Conservation (phyloP, 2,113 vertebrate species). For the Notiomystis cincta region DNA sequence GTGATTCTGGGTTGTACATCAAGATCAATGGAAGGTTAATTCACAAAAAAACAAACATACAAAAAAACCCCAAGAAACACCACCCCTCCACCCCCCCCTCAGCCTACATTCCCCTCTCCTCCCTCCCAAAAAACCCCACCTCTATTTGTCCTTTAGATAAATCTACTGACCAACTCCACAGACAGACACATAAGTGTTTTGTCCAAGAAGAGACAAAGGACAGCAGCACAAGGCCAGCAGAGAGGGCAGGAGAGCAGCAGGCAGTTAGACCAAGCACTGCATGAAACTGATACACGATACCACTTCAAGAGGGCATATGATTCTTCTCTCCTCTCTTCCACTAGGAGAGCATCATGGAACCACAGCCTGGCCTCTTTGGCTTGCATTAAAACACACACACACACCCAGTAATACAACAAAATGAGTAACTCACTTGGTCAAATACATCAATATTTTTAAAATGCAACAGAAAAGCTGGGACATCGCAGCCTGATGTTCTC, state of each 20-base stretch:
- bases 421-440: not conserved
- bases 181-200: not conserved
- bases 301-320: rapidly evolving
- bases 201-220: not conserved
- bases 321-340: not conserved
- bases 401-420: not conserved
- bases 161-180: not conserved
- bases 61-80: not conserved
- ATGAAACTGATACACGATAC: not conserved
- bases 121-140: rapidly evolving
- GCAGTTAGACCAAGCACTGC: not conserved
- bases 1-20: not conserved
- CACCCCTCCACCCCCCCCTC: rapidly evolving
- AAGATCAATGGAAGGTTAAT: not conserved
- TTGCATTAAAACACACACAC: not conserved
- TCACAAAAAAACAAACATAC: not conserved
- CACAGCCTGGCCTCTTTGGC: not conserved
- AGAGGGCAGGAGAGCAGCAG: not conserved
- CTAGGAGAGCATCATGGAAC: not conserved
- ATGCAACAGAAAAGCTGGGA: not conserved
- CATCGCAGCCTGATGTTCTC: not conserved
- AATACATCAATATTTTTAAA: not conserved
- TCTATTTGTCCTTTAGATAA: not conserved
- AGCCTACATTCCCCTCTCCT: not conserved
- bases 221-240: not conserved